Base-by-base conservation (phyloP, 1,140 invertebrate species). In the Augochlora pura region DNA sequence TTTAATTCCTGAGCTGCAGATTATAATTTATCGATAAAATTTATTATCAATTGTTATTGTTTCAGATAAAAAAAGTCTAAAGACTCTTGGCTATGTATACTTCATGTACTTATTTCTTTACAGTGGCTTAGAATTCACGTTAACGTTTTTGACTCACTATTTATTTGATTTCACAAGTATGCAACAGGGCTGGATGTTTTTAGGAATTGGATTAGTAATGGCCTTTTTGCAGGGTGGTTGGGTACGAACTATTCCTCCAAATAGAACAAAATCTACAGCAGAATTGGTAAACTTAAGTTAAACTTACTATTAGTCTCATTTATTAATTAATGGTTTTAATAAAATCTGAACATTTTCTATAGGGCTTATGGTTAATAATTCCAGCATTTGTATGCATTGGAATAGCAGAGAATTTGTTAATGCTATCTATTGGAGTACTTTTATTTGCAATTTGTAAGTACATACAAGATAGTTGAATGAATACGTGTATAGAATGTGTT, bases 171-270 rank as follows among this genome's bases (percentile, higher is more conserved):
- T 98, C 90, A 96, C 96, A 46, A 97, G 98, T 42, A 98, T 98
- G 96, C 96, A 99, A 90, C 99, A 99, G 94, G 99, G 98, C 10
- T 98, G 96, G 94, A 99, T 99, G 97, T 99, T 99, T 92, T 95
- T 99, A 84, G 96, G 96, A 54, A 97, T 99, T 83, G 99, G 99
- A 79, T 85, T 98, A 25, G 95, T 97, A 38, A 99, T 99, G 99
- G 96, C 98, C 38, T 80, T 97, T 57, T 94, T 99, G 64, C 99
- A 99, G 95, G 99, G 98, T 62, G 95, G 96, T 3, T 97, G 97
- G 90, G 96, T 98, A 0, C 93, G 99, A 75, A 94, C 96, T 76
- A 94, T 99, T 18, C 94, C 96, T n/a, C 92, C 94, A n/a, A 93
- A 96, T 39, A 95, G 95, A 89, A 97, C 97, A 68, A 95, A 96